phyloP scores from a whole-genome alignment of 2,888 invertebrate species.

The Coelinius sp. region DNA sequence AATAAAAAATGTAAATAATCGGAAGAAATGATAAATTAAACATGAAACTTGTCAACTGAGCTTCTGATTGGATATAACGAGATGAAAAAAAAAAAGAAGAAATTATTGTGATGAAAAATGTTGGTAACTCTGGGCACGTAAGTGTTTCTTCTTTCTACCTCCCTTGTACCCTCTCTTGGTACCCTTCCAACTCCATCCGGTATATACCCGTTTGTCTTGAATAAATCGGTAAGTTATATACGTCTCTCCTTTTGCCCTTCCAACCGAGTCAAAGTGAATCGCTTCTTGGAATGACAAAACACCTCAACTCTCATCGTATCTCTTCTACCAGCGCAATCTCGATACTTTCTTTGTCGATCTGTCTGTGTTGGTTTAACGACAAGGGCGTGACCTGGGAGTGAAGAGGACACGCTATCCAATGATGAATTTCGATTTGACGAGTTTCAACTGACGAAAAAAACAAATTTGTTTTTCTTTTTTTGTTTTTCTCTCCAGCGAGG shows the following conservation, averaged over 20 bases:
- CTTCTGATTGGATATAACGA: neutral
- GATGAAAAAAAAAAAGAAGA: neutral
- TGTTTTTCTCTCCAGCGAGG: too few relatives aligned
- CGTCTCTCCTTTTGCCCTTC: slow-evolving; percentile 17
- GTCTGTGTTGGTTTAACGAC: slow-evolving; percentile 26
- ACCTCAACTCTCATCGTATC: slow-evolving; percentile 19
- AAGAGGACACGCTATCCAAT: slow-evolving; percentile 25
- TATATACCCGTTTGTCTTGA: slow-evolving; percentile 54
- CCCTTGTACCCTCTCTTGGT: slow-evolving; percentile 5
- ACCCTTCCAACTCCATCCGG: slow-evolving; percentile 57
- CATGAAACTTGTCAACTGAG: neutral
- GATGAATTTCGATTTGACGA: slow-evolving; percentile 30
- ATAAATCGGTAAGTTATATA: slow-evolving; percentile 58
- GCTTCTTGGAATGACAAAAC: slow-evolving; percentile 60
- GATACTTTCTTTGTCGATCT: slow-evolving; percentile 2
- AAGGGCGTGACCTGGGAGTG: slow-evolving; percentile 35
- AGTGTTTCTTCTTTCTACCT: slow-evolving; percentile 19
- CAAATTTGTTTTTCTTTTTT: neutral
- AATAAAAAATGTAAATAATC: slow-evolving; percentile 13
- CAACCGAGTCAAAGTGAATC: slow-evolving; percentile 45
- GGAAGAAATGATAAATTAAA: slow-evolving; percentile 7
- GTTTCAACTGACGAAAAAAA: slow-evolving; percentile 4
- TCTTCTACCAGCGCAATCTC: slow-evolving; percentile 2
- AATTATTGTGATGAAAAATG: slow-evolving; percentile 8
- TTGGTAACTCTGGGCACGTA: slow-evolving; percentile 5